Evolutionary conservation across 2,888 invertebrate species (phyloP).

Genomic region (Syrphus vitripennis): DNA sequence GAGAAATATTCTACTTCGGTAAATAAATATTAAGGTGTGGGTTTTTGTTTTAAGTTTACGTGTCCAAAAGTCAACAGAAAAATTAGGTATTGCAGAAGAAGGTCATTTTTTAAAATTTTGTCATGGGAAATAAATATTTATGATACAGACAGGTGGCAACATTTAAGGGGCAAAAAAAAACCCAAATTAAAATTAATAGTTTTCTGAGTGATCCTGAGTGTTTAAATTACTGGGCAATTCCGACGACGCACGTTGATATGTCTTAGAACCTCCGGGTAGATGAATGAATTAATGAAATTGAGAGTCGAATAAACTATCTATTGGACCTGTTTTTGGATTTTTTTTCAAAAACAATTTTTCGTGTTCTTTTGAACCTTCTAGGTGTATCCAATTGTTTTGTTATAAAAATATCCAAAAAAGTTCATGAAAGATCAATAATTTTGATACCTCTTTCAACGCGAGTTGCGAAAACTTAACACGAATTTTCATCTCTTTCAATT

Average conservation of each 20-base stretch:
- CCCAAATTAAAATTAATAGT: slow-evolving; percentile 2
- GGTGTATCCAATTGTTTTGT: too few species aligned
- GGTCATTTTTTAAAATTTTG: not conserved
- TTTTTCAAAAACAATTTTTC: too few species aligned
- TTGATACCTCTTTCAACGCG: too few species aligned
- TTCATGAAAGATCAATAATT: too few species aligned
- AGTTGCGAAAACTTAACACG: too few species aligned
- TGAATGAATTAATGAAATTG: too few species aligned
- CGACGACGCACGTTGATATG: not conserved
- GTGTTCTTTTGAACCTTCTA: too few species aligned
- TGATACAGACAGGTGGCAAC: slow-evolving; percentile 2
- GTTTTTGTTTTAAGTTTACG: slow-evolving; percentile 13
- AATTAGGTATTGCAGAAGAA: not conserved
- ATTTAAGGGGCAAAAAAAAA: not conserved
- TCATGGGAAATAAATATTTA: not conserved
- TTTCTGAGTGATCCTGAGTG: not conserved
- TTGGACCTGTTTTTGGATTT: too few species aligned
- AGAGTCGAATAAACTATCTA: too few species aligned
- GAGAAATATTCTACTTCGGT: slow-evolving; percentile 66
- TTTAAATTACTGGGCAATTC: not conserved
- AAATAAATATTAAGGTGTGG: slow-evolving; percentile 54
- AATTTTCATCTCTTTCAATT: too few species aligned
- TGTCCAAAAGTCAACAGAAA: not conserved
- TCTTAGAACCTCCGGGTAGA: not conserved
- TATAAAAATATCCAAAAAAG: too few species aligned